Evolutionary conservation across 2,797 vertebrate genomes (phyloP).

Genomic region (Echiichthys vipera): DNA sequence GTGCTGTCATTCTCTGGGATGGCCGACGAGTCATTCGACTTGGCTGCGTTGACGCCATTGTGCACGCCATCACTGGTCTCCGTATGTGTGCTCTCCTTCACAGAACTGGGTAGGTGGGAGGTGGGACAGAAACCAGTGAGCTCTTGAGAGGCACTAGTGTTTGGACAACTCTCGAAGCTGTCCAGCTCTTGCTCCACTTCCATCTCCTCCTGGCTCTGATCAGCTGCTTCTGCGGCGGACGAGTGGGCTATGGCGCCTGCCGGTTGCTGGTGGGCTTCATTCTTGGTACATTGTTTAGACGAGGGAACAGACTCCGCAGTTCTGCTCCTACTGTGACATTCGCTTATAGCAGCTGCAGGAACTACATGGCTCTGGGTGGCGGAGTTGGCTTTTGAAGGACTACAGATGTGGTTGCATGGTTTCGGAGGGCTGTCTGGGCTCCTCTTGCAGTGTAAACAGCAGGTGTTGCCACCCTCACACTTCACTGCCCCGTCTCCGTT

Average conservation of each 20-base stretch:
- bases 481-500: slow-evolving; percentile 84
- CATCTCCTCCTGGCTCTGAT: slow-evolving; percentile 46
- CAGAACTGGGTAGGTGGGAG: slow-evolving; percentile 64
- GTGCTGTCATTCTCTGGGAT: slow-evolving; percentile 65
- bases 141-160: slow-evolving; percentile 56
- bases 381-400: slow-evolving; percentile 77
- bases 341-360: slow-evolving; percentile 59
- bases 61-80: slow-evolving; percentile 60
- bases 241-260: slow-evolving; percentile 73
- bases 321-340: slow-evolving; percentile 76
- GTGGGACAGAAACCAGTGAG: slow-evolving; percentile 59
- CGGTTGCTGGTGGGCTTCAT: slow-evolving; percentile 75
- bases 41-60: slow-evolving; percentile 54
- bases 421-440: slow-evolving; percentile 83
- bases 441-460: slow-evolving; percentile 86
- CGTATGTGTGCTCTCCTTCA: slow-evolving; percentile 54
- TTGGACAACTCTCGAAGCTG: slow-evolving; percentile 37
- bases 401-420: slow-evolving; percentile 81
- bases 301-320: slow-evolving; percentile 59
- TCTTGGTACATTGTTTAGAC: slow-evolving; percentile 62
- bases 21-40: slow-evolving; percentile 51
- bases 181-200: slow-evolving; percentile 51
- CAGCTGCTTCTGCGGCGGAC: slow-evolving; percentile 69
- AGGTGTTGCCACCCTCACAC: slow-evolving; percentile 83
- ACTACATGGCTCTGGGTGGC: slow-evolving; percentile 72